phyloP scores from a whole-genome alignment of 92 coral and sea anemone species.

The Pocillopora meandrina region DNA sequence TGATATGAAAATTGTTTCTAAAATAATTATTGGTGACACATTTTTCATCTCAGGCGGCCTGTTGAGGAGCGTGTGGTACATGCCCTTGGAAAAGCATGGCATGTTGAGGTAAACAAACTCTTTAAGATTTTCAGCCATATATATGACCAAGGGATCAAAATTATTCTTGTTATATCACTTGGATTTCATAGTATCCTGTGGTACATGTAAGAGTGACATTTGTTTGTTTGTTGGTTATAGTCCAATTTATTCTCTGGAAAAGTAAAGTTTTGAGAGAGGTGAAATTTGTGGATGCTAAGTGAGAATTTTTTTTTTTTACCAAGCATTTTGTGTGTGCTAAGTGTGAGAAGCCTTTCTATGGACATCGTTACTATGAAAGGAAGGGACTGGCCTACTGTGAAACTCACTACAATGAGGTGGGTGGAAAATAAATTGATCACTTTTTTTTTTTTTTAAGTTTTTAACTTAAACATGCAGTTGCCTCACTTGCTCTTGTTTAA shows the following conservation, averaged over 20 bases:
- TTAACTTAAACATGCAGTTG: no score
- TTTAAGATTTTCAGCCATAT: no score
- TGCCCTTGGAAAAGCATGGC: conserved; percentile 98
- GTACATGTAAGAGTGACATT: no score
- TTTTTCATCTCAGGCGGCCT: conserved; percentile 73
- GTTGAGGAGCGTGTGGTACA: conserved; percentile 98
- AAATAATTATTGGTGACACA: not conserved
- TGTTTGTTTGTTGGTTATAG: no score
- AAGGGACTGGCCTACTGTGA: conserved; percentile 98
- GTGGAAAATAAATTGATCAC: not conserved
- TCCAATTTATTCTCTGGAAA: not conserved
- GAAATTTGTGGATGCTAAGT: not conserved
- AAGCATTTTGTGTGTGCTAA: conserved; percentile 99
- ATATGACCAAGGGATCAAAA: no score
- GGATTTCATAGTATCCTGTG: no score
- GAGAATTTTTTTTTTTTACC: not conserved
- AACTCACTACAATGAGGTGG: conserved; percentile 96
- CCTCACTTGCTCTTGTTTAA: no score
- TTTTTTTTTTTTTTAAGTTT: no score
- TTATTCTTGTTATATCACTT: no score
- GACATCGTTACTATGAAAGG: conserved; percentile 96
- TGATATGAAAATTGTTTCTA: no score
- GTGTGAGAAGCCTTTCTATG: conserved; percentile 98
- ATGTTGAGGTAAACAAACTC: conserved; percentile 79
- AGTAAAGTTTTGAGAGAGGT: not conserved